These are phyloP conservation scores for Spodoptera frugiperda DNA, from an alignment of 1,140 invertebrate genomes.

Conservation along the genomic window DNA sequence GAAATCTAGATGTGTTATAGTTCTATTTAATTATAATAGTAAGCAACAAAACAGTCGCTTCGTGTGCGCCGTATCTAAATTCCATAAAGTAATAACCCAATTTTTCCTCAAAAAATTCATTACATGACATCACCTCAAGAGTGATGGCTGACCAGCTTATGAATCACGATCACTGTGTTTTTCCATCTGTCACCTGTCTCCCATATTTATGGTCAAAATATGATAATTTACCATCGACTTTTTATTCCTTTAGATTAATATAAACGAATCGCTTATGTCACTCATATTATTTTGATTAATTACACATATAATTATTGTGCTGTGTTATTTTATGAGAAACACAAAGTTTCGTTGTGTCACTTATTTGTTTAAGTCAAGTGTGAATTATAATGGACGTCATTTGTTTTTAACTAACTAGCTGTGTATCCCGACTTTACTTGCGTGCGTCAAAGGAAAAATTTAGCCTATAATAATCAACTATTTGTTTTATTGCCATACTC, in stretches of 20 bases:
- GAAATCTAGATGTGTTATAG: too few species aligned
- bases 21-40: background rate
- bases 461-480: too few species aligned
- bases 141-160: slow-evolving; percentile 3
- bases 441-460: too few species aligned
- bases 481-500: too few species aligned
- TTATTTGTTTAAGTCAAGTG: slow-evolving; percentile 8
- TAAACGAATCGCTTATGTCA: slow-evolving; percentile 28
- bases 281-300: slow-evolving; percentile 34
- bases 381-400: slow-evolving; percentile 4
- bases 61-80: background rate
- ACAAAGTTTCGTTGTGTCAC: background rate
- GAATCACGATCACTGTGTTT: slow-evolving; percentile 40
- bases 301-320: background rate
- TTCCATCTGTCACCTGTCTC: slow-evolving; percentile 14
- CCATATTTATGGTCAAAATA: slow-evolving; percentile 35
- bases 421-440: too few species aligned
- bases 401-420: background rate
- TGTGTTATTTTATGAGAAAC: slow-evolving; percentile 13
- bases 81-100: slow-evolving; percentile 15
- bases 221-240: slow-evolving; percentile 26
- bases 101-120: slow-evolving; percentile 30
- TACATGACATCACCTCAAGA: slow-evolving; percentile 41
- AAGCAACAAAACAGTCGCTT: background rate
- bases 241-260: slow-evolving; percentile 27